Percentiles rank a stretch among this genome's conserved stretches.
phyloP scores from a whole-genome alignment of 2,797 vertebrate genomes.

The Schizothorax lantsangensis region DNA sequence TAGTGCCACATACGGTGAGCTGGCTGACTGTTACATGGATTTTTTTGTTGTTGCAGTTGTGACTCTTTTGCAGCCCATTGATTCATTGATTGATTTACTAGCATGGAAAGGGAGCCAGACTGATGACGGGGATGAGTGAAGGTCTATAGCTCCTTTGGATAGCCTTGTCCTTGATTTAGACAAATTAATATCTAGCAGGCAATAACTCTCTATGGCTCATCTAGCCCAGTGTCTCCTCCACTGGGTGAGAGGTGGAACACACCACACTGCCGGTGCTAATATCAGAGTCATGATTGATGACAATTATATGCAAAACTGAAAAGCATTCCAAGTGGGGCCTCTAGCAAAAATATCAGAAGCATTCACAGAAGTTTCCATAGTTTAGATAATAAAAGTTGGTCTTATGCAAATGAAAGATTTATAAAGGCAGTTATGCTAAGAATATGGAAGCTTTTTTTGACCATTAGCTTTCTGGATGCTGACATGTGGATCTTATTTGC shows the following conservation, averaged over 20 bases:
- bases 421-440: neutral
- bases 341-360: neutral
- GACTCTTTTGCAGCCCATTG: slow-evolving; percentile 54
- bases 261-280: slow-evolving; percentile 33
- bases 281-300: slow-evolving; percentile 53
- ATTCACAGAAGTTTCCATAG: neutral
- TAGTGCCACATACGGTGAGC: slow-evolving; percentile 38
- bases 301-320: slow-evolving; percentile 42
- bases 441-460: neutral
- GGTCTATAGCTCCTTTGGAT: slow-evolving; percentile 57
- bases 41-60: slow-evolving; percentile 34
- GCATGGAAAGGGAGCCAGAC: slow-evolving; percentile 48
- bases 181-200: slow-evolving; percentile 63
- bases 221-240: slow-evolving; percentile 52
- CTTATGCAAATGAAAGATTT: neutral
- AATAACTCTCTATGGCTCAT: slow-evolving; percentile 58
- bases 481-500: neutral
- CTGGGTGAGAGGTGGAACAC: slow-evolving; percentile 51
- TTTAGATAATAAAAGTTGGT: slow-evolving; percentile 27
- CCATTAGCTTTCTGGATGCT: neutral
- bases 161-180: slow-evolving; percentile 68
- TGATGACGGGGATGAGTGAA: slow-evolving; percentile 57
- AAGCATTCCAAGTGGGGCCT: slow-evolving; percentile 23
- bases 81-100: slow-evolving; percentile 59
- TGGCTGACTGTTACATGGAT: slow-evolving; percentile 40